Percentiles rank a stretch among this genome's conserved stretches.
Conservation (phyloP, 1,140 invertebrate species). For the Magallana gigas region DNA sequence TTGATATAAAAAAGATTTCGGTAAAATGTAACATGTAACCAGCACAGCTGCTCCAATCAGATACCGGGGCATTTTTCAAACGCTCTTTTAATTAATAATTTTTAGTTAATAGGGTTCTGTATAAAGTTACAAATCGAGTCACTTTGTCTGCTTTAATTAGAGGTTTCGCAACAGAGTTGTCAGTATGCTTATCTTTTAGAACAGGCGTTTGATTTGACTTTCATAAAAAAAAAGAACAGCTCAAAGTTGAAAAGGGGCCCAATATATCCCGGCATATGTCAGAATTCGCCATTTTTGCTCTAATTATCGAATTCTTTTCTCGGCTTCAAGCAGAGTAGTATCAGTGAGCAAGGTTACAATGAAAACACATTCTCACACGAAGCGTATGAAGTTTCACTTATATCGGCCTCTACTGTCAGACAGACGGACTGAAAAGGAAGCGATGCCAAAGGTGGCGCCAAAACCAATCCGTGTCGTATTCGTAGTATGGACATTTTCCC, state of each 20-base stretch:
- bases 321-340: constrained; percentile 17
- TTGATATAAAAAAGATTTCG: no score
- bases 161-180: constrained; percentile 20
- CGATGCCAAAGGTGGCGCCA: constrained; percentile 11
- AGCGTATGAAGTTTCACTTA: constrained; percentile 19
- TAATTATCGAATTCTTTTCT: constrained; percentile 24
- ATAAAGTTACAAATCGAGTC: constrained; percentile 13
- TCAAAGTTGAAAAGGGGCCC: background rate
- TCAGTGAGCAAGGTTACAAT: constrained; percentile 4
- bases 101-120: constrained; percentile 15
- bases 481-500: no score
- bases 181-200: background rate
- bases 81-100: constrained; percentile 23
- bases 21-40: background rate
- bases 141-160: constrained; percentile 24
- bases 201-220: background rate
- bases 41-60: background rate
- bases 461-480: background rate
- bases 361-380: constrained; percentile 21
- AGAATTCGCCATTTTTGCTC: constrained; percentile 6
- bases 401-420: background rate
- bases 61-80: background rate
- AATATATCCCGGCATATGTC: constrained; percentile 22
- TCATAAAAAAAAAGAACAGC: constrained; percentile 11
- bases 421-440: constrained; percentile 6